Conservation (phyloP, 2,888 invertebrate species). For the Pandemis corylana region DNA sequence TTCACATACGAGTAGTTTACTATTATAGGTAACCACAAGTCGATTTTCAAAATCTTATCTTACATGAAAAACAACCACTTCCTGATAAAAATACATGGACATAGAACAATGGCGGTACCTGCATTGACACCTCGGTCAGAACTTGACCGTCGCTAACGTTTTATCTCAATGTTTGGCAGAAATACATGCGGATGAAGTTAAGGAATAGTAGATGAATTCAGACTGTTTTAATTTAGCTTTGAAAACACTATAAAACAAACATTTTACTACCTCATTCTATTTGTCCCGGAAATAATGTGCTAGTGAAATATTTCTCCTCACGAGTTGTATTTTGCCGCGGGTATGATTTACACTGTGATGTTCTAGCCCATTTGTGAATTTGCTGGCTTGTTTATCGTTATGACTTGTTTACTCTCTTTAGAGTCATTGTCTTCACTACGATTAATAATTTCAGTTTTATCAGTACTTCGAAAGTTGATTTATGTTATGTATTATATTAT, state of each 20-base stretch:
- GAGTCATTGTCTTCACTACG: slow-evolving; percentile 8
- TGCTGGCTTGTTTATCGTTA: slow-evolving; percentile 12
- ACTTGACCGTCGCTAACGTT: too few relatives aligned
- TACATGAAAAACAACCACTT: too few relatives aligned
- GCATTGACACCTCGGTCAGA: too few relatives aligned
- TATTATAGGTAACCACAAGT: too few relatives aligned
- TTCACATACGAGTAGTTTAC: too few relatives aligned
- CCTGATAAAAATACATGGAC: too few relatives aligned
- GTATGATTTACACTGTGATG: slow-evolving; percentile 4
- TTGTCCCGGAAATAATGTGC: neutral
- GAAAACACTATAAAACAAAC: neutral
- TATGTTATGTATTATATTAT: slow-evolving; percentile 14
- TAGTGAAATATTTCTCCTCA: slow-evolving; percentile 2
- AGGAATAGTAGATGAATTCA: too few relatives aligned
- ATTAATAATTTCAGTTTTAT: neutral
- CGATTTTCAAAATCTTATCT: too few relatives aligned
- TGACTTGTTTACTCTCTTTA: slow-evolving; percentile 11
- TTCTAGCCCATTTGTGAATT: slow-evolving; percentile 18
- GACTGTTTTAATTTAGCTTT: too few relatives aligned
- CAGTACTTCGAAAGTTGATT: slow-evolving; percentile 15
- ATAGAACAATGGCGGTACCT: too few relatives aligned
- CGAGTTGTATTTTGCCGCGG: neutral
- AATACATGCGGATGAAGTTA: too few relatives aligned
- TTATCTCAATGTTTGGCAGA: too few relatives aligned
- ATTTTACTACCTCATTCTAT: neutral